These are phyloP conservation scores for Villa cingulata DNA, from an alignment of 2,888 invertebrate genomes.

Conservation along the genomic window DNA sequence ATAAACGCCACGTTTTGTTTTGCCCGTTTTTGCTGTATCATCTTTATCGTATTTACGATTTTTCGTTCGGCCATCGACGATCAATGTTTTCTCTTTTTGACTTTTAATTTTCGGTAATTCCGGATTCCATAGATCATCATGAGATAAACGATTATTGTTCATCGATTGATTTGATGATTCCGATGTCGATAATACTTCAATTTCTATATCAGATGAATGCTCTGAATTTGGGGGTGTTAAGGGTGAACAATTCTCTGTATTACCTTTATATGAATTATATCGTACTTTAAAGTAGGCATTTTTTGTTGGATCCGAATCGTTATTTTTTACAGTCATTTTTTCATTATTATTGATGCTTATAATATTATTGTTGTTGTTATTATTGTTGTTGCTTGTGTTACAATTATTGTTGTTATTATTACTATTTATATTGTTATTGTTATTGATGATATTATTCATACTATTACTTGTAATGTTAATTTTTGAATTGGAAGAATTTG, in stretches of 20 bases:
- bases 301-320: too few species aligned
- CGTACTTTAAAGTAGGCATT: conserved; percentile 31
- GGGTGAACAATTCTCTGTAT: conserved; percentile 38
- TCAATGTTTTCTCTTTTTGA: conserved; percentile 10
- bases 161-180: conserved; percentile 20
- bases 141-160: conserved; percentile 1
- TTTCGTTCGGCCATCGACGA: conserved; percentile 44
- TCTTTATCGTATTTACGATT: conserved; percentile 23
- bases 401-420: background rate
- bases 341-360: conserved; percentile 17
- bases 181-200: conserved; percentile 34
- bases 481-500: conserved; percentile 18
- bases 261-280: conserved; percentile 34
- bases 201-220: conserved; percentile 59
- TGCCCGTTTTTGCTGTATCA: background rate
- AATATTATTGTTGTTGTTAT: conserved; percentile 1
- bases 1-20: conserved; percentile 38
- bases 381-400: conserved; percentile 10
- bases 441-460: background rate
- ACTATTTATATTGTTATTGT: too few species aligned
- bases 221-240: conserved; percentile 59
- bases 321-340: background rate
- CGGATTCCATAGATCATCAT: conserved; percentile 11
- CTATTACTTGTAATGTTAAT: background rate
- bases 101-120: conserved; percentile 9